Evolutionary conservation across 2,113 vertebrate genomes (phyloP), one percentile per base, ranked within the genome.

Genomic region (Hemiprocne comata): DNA sequence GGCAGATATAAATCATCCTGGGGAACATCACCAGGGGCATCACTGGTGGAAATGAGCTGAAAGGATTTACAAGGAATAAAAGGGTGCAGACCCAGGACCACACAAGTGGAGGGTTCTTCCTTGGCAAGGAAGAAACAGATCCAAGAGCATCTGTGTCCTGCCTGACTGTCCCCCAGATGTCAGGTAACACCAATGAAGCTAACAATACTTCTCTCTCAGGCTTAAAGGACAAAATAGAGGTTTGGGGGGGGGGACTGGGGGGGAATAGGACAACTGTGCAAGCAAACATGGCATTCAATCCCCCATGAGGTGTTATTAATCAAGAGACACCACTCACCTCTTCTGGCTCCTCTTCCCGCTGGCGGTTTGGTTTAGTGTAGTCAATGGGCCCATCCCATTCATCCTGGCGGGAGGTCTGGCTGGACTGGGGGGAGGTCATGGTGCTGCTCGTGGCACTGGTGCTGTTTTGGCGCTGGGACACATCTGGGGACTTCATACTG

Each of bases 301-400:
- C 23, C 53, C 14, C 17, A 1, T 7, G 31, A 78, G 42, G 3
- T 64, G 48, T 42, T 38, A 20, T 15, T n/a, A 40, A 87, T 24
- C 44, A 28, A 13, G 38, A 88, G 51, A 13, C 82, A 23, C 10
- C 1, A 0, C 98, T 97, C 94, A 99, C 99, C 98, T 99, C 99
- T 61, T 99, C 99, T 3, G 98, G 95, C 65, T 99, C 99, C 96
- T 99, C 99, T 70, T 99, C 99, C 69, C 99, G 97, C 75, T 98
- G 99, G 2, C 99, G 99, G 96, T 99, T 99, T 93, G 99, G 98
- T 97, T 99, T 99, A 21, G 99, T 99, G 97, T 99, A 99, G 98
- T 99, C 99, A 85, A 99, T 98, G 58, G 99, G 99, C 13, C 99
- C 99, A 64, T 99, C 99, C 99, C 99, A 99, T 40, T 99, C 99